Conservation (phyloP, 2,888 invertebrate species). For the Xylota sylvarum region DNA sequence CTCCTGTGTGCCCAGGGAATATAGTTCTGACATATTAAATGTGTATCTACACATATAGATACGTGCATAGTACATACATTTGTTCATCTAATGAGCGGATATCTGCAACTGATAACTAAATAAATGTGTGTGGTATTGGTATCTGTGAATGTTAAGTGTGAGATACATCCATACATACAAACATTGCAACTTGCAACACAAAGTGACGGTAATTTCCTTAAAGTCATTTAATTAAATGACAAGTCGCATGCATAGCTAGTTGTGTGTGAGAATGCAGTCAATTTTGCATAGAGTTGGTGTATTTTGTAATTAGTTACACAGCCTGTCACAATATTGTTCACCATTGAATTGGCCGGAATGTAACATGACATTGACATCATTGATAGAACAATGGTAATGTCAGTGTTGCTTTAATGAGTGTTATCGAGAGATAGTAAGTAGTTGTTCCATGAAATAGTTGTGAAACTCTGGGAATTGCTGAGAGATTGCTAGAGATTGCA, state of each 20-base stretch:
- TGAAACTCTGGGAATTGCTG: too few species aligned
- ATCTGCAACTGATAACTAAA: constrained; percentile 74
- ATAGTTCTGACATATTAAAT: constrained; percentile 51
- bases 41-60: background rate
- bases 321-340: constrained; percentile 38
- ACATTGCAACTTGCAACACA: constrained; percentile 31
- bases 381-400: background rate
- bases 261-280: background rate
- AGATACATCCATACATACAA: background rate
- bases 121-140: constrained; percentile 45
- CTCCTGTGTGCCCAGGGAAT: constrained; percentile 40
- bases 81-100: constrained; percentile 66
- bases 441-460: background rate
- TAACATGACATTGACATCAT: constrained; percentile 17
- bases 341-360: constrained; percentile 5
- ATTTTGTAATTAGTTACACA: constrained; percentile 38
- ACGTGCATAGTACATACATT: background rate
- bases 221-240: constrained; percentile 56
- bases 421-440: background rate
- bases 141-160: constrained; percentile 11
- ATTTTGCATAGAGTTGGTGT: background rate
- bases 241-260: background rate
- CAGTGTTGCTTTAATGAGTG: constrained; percentile 13
- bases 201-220: constrained; percentile 40
- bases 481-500: too few species aligned